A percentile compares a stretch with the other conserved stretches of the same genome.
Conservation (phyloP, 2,113 vertebrate species). For the Corythornis cristatus region DNA sequence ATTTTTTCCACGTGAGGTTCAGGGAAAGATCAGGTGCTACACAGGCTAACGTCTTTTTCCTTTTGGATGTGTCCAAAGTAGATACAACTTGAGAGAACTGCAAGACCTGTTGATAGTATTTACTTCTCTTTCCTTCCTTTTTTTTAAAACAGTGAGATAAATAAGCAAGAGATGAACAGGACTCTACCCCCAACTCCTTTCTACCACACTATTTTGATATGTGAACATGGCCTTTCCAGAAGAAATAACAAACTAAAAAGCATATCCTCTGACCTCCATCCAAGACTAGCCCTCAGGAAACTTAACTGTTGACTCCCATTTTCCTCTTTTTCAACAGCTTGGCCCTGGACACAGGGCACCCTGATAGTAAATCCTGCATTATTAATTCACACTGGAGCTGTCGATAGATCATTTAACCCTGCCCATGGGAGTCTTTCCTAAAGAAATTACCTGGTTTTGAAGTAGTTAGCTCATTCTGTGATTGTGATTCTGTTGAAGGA, state of each 20-base stretch:
- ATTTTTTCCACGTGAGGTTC: neutral
- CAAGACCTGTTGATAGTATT: neutral
- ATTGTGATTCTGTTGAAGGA: neutral
- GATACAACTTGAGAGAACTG: neutral
- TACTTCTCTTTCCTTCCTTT: neutral
- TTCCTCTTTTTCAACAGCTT: neutral
- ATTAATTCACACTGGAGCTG: neutral
- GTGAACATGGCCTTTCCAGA: neutral
- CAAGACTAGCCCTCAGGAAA: neutral
- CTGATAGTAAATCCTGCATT: neutral
- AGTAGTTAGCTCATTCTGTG: neutral
- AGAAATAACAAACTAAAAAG: neutral
- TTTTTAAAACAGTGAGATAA: neutral
- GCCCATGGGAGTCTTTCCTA: neutral
- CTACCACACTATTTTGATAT: neutral
- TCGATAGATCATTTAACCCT: neutral
- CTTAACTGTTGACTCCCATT: neutral
- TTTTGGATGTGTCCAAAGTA: neutral
- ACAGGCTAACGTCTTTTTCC: neutral
- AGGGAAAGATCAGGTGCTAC: neutral
- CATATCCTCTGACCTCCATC: neutral
- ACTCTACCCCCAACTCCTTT: neutral
- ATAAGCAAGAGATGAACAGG: neutral
- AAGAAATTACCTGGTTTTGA: neutral
- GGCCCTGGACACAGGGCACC: neutral